Evolutionary conservation across 2,888 invertebrate genomes (phyloP).

Genomic region (Lasioglossum zephyrum): DNA sequence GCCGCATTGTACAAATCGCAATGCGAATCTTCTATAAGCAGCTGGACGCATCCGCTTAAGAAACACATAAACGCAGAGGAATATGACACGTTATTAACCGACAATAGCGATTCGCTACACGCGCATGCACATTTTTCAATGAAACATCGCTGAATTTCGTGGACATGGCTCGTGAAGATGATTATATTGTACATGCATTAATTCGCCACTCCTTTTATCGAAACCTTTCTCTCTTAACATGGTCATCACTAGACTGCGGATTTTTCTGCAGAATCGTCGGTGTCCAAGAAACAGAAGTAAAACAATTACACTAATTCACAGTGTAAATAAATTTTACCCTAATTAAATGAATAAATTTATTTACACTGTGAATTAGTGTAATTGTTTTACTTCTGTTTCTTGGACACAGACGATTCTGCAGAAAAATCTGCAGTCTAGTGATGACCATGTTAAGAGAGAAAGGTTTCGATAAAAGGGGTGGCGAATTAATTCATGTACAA

Average conservation of each 20-base stretch:
- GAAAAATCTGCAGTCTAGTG: not conserved
- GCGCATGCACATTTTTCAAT: not conserved
- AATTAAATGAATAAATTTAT: conserved; percentile 30
- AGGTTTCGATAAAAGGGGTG: too few species aligned
- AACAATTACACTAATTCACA: not conserved
- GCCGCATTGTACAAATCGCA: not conserved
- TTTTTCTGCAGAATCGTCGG: not conserved
- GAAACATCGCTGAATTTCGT: not conserved
- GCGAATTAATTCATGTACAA: too few species aligned
- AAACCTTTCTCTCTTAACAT: not conserved
- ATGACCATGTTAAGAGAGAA: not conserved
- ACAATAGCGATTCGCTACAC: not conserved
- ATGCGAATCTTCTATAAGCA: not conserved
- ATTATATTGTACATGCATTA: not conserved
- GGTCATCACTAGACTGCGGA: not conserved
- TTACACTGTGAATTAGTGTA: too few species aligned
- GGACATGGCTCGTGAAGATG: not conserved
- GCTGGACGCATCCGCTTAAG: not conserved
- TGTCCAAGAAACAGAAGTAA: not conserved
- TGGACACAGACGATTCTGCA: not conserved
- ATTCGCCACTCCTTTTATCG: not conserved
- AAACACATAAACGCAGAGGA: not conserved
- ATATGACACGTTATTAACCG: not conserved
- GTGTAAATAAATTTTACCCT: conserved; percentile 10
- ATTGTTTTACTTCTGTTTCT: not conserved